Conservation (phyloP, 2,113 vertebrate genomes). For the Natator depressus region DNA sequence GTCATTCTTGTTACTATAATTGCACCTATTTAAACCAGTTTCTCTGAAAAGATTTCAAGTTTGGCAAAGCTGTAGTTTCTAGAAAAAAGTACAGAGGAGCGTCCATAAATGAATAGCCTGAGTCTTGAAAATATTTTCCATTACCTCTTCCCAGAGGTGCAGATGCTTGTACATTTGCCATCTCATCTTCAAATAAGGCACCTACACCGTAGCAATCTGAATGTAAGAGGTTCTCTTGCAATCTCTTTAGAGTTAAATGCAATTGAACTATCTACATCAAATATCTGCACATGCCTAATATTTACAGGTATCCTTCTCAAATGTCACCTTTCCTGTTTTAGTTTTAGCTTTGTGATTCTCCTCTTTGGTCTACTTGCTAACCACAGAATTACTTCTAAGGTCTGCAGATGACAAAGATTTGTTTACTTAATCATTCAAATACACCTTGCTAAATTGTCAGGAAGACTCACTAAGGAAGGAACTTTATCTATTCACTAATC, state of each 20-base stretch:
- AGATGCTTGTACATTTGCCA: background rate
- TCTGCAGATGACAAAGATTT: background rate
- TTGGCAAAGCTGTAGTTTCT: background rate
- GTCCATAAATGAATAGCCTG: background rate
- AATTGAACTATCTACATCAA: background rate
- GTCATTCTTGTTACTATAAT: background rate
- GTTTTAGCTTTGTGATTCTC: slow-evolving; percentile 12
- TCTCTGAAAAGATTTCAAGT: background rate
- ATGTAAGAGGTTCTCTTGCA: background rate
- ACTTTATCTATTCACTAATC: background rate
- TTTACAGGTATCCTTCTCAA: slow-evolving; percentile 1
- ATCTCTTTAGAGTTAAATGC: background rate
- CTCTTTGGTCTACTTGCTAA: background rate
- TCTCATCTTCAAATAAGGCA: background rate
- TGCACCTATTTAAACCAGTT: background rate
- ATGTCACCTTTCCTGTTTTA: slow-evolving; percentile 8
- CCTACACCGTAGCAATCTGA: background rate
- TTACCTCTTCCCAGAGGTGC: background rate
- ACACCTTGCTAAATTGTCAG: slow-evolving; percentile 29
- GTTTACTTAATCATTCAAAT: slow-evolving; percentile 36
- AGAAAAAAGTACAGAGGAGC: background rate
- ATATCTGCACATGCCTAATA: background rate
- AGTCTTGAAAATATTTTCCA: background rate
- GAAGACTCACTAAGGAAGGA: background rate
- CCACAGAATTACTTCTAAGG: background rate